phyloP scores from a whole-genome alignment of 2,888 invertebrate genomes.

The Ditylenchus weischeri region DNA sequence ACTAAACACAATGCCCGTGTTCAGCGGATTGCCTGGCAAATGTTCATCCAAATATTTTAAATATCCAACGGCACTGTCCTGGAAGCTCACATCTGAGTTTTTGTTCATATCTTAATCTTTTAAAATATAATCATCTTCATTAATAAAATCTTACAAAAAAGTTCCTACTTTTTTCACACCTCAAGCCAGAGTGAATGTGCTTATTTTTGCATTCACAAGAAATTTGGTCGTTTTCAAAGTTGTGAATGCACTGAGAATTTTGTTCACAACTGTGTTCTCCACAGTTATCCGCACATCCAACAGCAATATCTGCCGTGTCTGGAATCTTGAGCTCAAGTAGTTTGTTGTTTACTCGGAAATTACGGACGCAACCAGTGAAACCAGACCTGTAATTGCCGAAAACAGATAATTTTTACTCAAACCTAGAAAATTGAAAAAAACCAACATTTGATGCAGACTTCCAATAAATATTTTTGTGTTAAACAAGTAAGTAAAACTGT shows the following conservation, averaged over 20 bases:
- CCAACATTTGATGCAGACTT: neutral
- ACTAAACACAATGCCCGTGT: conserved; percentile 40
- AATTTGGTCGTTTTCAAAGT: conserved; percentile 38
- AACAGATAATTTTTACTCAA: neutral
- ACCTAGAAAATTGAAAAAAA: too few relatives aligned
- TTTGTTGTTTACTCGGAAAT: conserved; percentile 35
- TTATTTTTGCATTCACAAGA: conserved; percentile 47
- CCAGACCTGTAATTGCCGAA: conserved; percentile 20
- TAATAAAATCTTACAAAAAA: neutral
- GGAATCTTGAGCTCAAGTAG: conserved; percentile 18
- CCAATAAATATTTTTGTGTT: too few relatives aligned
- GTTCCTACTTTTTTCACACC: conserved; percentile 46
- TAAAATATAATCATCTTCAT: neutral
- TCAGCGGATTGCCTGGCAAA: conserved; percentile 35
- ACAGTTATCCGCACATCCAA: conserved; percentile 34
- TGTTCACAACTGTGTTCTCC: conserved; percentile 28
- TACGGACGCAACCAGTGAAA: conserved; percentile 46
- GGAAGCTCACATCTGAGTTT: conserved; percentile 47
- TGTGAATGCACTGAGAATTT: conserved; percentile 38
- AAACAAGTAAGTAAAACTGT: neutral
- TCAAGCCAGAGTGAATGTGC: conserved; percentile 44
- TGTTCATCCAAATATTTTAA: conserved; percentile 37
- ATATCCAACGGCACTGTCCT: conserved; percentile 44
- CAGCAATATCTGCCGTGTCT: conserved; percentile 9
- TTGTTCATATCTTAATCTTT: conserved; percentile 43